Conservation (phyloP, 2,888 invertebrate species). For the Lithodes maja region DNA sequence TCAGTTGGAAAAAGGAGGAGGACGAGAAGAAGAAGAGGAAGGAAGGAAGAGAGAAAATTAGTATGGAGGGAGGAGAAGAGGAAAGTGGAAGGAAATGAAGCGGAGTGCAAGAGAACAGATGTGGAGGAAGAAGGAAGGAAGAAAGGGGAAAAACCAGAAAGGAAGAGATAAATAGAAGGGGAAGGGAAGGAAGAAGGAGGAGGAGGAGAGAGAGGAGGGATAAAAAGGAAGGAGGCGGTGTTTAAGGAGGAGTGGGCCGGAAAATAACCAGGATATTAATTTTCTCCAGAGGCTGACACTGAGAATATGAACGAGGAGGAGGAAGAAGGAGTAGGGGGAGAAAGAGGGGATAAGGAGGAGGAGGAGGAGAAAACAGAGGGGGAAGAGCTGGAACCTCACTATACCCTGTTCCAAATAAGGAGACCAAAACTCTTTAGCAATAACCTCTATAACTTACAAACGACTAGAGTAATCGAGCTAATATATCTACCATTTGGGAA, state of each 20-base stretch:
- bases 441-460: no score
- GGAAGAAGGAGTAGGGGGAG: conserved; percentile 6
- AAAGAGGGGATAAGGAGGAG: neutral
- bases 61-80: neutral
- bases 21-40: neutral
- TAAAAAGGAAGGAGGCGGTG: neutral
- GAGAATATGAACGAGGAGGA: neutral
- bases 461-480: no score
- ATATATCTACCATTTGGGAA: no score
- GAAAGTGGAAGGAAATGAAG: neutral
- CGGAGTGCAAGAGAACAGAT: neutral
- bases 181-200: neutral
- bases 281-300: neutral
- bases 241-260: conserved; percentile 14
- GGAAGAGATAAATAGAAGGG: neutral
- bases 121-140: neutral
- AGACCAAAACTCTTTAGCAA: no score
- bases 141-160: neutral
- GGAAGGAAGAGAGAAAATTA: neutral
- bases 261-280: conserved; percentile 8
- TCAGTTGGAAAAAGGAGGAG: neutral
- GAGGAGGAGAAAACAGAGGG: neutral
- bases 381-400: no score
- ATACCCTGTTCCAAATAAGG: no score
- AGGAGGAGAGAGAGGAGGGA: neutral